Base-by-base conservation (phyloP, 1,140 invertebrate species). In the Asbolus verrucosus region DNA sequence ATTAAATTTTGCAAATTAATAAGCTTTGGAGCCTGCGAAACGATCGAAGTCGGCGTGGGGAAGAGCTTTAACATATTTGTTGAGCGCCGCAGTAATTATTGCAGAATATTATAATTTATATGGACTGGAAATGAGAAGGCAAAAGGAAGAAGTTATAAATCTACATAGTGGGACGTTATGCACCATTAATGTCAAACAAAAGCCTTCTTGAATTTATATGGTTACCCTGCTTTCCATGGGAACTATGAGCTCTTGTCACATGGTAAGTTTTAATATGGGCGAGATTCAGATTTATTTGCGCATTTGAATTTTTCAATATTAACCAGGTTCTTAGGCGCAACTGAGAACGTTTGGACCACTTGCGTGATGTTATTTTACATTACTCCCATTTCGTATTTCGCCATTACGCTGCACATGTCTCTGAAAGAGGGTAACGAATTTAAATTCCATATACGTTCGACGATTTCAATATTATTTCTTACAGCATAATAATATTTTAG, bases 111-210 rank as follows among this genome's bases (percentile, higher is more conserved):
- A 50, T 50, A 50, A 50, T 50, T 24, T 50, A 50, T 21, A 46
- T 8, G 8, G 43, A 21, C 43, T 50, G 21, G 46, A 54, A 54
- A 54, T 54, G 46, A 54, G 46, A 54, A 54, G 27, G 46, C 11
- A 54, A 54, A 54, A 54, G 46, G 46, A 54, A 54, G 46, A 54
- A 54, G 46, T 54, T 30, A 54, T 54, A 54, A 54, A 54, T 54
- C 46, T 27, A 27, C 46, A 54, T 14, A 27, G 19, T 54, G 46
- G 46, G 46, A 54, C 46, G 46, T 54, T 54, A 54, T 54, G 46
- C 46, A 54, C 46, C 46, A 54, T 54, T 54, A 54, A 54, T 54
- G 46, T 54, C 46, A 54, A 54, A 54, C 46, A 54, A 54, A 54
- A 54, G 46, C 46, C 46, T 30, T 27, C 46, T 54, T 27, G 46